Evolutionary conservation across 2,888 invertebrate species (phyloP), one percentile per base, ranked within the genome.

Genomic region (Rhaphigaster nebulosa): DNA sequence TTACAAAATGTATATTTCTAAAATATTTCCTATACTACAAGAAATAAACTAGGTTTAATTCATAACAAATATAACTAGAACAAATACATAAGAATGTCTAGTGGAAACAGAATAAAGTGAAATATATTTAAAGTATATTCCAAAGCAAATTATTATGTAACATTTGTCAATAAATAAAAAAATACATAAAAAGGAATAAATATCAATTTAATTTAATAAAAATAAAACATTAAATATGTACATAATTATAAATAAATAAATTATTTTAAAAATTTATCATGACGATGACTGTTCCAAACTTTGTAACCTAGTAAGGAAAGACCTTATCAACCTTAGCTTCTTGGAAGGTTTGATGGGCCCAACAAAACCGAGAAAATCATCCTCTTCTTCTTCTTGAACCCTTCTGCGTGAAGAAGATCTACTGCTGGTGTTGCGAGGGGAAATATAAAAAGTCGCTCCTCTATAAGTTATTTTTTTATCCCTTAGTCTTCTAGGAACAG

Each of bases 161-260:
- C 65, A 76, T 76, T 76, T 76, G 70, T 76, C 70, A 76, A 76
- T 76, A 76, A 38, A 76, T 38, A 76, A 76, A 38, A 65, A 76
- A 20, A 38, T 76, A 76, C 23, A 38, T 76, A 76, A 76, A 76
- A 76, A 38, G 20, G 38, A 76, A 76, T 76, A 76, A 76, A 76
- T 65, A 65, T 15, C n/a, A 65, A 29, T 65, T 65, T 65, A 65
- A 15, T 34, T 65, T 65, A 4, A 41, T 84, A 45, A 45, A 45
- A 84, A n/a, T 84, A 76, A 38, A 84, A 41, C 8, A 80, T 41
- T 6, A 26, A 23, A 41, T 41, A 84, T 84, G 26, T 84, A 84
- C 84, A 84, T n/a, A 26, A 84, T 10, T 84, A 84, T 8, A 45
- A 84, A 84, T 84, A 50, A 84, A 84, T n/a, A 15, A 84, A 45